phyloP scores from a whole-genome alignment of 2,888 invertebrate genomes.

The Crioceris asparagi region DNA sequence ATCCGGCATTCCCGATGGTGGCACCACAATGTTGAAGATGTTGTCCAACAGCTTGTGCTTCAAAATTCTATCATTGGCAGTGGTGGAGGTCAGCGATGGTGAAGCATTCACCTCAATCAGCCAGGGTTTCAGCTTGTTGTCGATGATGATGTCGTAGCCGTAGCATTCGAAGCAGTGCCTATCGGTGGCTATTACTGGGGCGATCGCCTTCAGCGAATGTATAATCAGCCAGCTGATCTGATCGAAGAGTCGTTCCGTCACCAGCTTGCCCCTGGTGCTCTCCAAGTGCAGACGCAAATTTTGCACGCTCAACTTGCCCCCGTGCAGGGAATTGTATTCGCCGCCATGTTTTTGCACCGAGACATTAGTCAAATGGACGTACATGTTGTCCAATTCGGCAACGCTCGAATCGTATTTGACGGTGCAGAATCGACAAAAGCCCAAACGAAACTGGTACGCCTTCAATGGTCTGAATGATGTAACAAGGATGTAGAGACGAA shows the following conservation, averaged over 20 bases:
- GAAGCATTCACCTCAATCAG: slow-evolving; percentile 93
- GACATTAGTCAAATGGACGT: slow-evolving; percentile 91
- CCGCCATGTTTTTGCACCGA: slow-evolving; percentile 98
- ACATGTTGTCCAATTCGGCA: slow-evolving; percentile 82
- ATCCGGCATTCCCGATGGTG: slow-evolving; percentile 60
- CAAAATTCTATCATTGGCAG: slow-evolving; percentile 84
- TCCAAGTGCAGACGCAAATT: slow-evolving; percentile 84
- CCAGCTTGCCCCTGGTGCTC: slow-evolving; percentile 78
- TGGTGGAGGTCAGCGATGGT: slow-evolving; percentile 88
- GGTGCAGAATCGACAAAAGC: slow-evolving; percentile 93
- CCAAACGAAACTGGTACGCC: slow-evolving; percentile 83
- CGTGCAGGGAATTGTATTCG: slow-evolving; percentile 88
- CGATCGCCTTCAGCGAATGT: slow-evolving; percentile 86
- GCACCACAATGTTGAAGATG: slow-evolving; percentile 80
- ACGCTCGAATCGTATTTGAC: slow-evolving; percentile 88
- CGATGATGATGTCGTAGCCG: slow-evolving; percentile 94
- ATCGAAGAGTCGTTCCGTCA: slow-evolving; percentile 80
- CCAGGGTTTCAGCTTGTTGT: slow-evolving; percentile 90
- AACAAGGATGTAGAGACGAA: slow-evolving; percentile 83
- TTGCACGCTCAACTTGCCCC: slow-evolving; percentile 89
- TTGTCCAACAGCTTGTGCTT: slow-evolving; percentile 92
- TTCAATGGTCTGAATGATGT: slow-evolving; percentile 89
- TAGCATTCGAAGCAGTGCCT: slow-evolving; percentile 90
- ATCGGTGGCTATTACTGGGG: slow-evolving; percentile 88
- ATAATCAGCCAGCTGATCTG: slow-evolving; percentile 85